Base-by-base conservation (phyloP, 64 coral and sea anemone genomes). In the Cladopsammia gracilis region DNA sequence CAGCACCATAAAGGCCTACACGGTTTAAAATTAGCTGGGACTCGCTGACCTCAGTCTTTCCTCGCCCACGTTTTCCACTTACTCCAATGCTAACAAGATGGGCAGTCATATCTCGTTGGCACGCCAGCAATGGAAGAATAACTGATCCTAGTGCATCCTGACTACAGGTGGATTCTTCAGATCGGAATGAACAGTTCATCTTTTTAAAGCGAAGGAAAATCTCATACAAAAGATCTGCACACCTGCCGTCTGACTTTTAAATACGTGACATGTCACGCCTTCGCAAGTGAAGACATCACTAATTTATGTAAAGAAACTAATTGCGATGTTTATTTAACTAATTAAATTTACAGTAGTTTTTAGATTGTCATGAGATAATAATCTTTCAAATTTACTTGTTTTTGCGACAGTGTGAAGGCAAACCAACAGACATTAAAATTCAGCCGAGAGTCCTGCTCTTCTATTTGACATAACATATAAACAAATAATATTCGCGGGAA, bases 61-160 rank as follows among this genome's bases (percentile, higher is more conserved):
- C 78, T 19, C 76, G 64, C 11, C 77, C 89, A 59, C 62, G 89
- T 72, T 91, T 91, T 42, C 76, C 61, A 6, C 73, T 91, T 24
- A 91, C 60, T 58, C 75, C 73, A 8, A 91, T 64, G 71, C 89
- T 44, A 70, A 54, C 58, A 22, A 58, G 58, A 22, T 73, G 65
- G 2, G 45, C 8, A n/a, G 56, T 86, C 90, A 70, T 93, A 42
- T 85, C 90, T 47, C 20, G 26, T 18, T 56, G 64, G 60, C 90
- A 92, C 26, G 90, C 57, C 57, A 62, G 45, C 42, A 92, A 64
- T 45, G 90, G 90, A 45, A 92, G 24, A 49, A 92, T 64, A 15
- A 70, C 34, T 43, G 90, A 92, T 75, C 80, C 79, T 18, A 48
- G 5, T 47, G 80, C 79, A 62, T 13, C 9, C 11, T 42, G 52